phyloP scores from a whole-genome alignment of 2,113 vertebrate species.

The Sialia sialis region DNA sequence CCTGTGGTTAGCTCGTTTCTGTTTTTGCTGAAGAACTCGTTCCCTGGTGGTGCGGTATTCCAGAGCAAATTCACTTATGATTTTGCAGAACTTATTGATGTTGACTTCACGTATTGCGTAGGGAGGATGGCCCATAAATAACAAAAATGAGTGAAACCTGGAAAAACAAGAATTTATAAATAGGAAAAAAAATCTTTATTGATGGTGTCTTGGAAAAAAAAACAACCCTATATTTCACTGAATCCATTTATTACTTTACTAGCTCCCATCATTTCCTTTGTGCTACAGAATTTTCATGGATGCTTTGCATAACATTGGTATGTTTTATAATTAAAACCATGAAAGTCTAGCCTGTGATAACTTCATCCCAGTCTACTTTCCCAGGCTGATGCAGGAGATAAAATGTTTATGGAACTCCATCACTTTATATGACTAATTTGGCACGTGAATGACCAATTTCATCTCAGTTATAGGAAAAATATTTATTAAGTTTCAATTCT shows the following conservation, averaged over 20 bases:
- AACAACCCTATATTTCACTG: neutral
- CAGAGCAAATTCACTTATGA: constrained; percentile 93
- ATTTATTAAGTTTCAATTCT: constrained; percentile 43
- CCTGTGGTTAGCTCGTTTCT: constrained; percentile 95
- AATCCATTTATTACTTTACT: constrained; percentile 5
- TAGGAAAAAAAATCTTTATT: neutral
- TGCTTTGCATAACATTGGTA: constrained; percentile 32
- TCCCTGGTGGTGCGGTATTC: constrained; percentile 97
- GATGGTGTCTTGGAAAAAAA: neutral
- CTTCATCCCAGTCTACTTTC: constrained; percentile 22
- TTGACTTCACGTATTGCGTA: constrained; percentile 91
- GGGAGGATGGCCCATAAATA: constrained; percentile 93
- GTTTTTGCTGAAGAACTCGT: constrained; percentile 93
- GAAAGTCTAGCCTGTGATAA: constrained; percentile 26
- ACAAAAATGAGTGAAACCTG: constrained; percentile 95
- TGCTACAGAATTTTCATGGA: constrained; percentile 3
- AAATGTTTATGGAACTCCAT: constrained; percentile 31
- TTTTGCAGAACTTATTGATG: constrained; percentile 95
- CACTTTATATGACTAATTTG: constrained; percentile 27
- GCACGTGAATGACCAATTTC: neutral
- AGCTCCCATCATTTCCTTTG: neutral
- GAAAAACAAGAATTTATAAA: constrained; percentile 10
- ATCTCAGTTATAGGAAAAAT: constrained; percentile 21
- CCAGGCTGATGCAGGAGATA: constrained; percentile 30
- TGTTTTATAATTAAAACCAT: constrained; percentile 46